Evolutionary conservation across 2,888 invertebrate genomes (phyloP), one percentile per base, ranked within the genome.

Genomic region (Xanthia togata): DNA sequence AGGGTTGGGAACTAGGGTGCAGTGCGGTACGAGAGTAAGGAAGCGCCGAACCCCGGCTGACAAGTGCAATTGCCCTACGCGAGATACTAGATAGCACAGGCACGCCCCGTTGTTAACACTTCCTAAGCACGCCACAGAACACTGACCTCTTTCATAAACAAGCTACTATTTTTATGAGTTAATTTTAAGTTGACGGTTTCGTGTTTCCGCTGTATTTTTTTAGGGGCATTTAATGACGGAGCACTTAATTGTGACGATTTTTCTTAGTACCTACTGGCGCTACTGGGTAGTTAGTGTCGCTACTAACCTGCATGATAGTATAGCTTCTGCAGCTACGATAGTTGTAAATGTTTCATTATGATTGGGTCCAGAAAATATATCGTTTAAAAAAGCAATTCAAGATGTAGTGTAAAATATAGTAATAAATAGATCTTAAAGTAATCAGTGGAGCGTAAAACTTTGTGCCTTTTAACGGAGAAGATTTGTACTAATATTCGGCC

Each of bases 41-140:
- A 87, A 87, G 80, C 85, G 90, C 90, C 90, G 87, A 87, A 89
- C 84, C 83, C 87, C 87, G 89, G 92, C 94, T 93, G 94, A 94
- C 94, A 94, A 94, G 93, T 94, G 93, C 94, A 94, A 94, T 94
- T 92, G 93, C 89, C 88, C 87, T 90, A 89, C 89, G 89, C 90
- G 87, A 93, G 94, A 94, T 95, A 93, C 91, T 88, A 94, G 95
- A 95, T 95, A 95, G 93, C 93, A 89, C 93, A 93, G 93, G 92
- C 93, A 91, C 94, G 93, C 93, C 93, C 92, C 89, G 91, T 89
- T 93, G 93, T 94, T 94, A 94, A 94, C 94, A 93, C 94, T 92
- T 93, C 91, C 92, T 89, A 82, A 86, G 90, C 94, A 94, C 94
- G 94, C 93, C 85, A 94, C 87, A 83, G 92, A 89, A 87, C 93